A percentile compares a stretch with the other conserved stretches of the same genome.
Conservation (phyloP, 2,888 invertebrate genomes). For the Cepaea hortensis region DNA sequence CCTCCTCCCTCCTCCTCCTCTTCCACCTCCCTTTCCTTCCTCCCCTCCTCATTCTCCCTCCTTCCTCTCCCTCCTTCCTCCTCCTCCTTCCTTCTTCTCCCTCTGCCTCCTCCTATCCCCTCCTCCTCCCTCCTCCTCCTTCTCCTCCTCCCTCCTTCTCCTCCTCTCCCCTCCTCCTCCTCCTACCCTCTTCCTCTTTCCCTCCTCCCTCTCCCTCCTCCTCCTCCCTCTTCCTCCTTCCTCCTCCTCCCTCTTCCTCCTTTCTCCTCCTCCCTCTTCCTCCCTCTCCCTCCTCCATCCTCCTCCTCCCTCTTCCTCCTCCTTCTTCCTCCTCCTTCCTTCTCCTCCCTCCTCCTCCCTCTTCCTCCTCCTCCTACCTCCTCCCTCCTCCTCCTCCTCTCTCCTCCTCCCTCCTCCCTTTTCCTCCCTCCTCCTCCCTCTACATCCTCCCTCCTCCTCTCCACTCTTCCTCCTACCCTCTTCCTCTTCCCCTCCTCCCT, state of each 20-base stretch:
- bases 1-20: background rate
- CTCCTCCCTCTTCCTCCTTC: background rate
- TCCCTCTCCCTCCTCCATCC: too few species aligned
- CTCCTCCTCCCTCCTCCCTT: background rate
- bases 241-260: background rate
- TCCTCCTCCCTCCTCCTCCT: background rate
- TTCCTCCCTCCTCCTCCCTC: background rate
- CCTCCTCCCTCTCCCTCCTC: background rate
- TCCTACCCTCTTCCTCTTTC: background rate
- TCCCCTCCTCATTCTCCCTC: background rate
- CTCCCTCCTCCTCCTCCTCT: background rate
- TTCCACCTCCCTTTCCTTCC: background rate
- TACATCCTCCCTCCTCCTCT: background rate
- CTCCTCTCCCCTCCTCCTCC: background rate
- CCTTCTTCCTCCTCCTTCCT: background rate
- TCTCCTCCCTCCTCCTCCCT: background rate
- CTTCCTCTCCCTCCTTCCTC: background rate
- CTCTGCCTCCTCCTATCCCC: background rate
- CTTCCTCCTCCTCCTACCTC: too few species aligned
- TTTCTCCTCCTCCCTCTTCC: background rate
- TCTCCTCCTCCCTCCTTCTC: background rate
- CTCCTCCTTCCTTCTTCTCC: background rate
- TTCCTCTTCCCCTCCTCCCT: too few species aligned
- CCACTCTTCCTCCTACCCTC: background rate
- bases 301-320: too few species aligned